Percentiles rank a stretch among this genome's conserved stretches.
Evolutionary conservation across 2,113 vertebrate species (phyloP).

Genomic region (Cepphus grylle): DNA sequence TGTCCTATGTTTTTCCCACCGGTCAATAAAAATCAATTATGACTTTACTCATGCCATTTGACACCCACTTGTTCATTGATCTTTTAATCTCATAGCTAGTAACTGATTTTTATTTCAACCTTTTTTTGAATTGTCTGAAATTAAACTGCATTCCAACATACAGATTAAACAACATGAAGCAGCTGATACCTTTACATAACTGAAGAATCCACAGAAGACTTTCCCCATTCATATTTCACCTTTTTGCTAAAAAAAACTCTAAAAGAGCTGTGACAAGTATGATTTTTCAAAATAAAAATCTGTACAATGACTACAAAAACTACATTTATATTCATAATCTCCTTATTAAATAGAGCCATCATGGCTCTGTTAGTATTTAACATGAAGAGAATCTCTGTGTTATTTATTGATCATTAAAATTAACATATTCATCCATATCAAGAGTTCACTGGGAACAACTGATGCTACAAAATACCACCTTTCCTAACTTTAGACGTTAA

Average conservation of each 20-base stretch:
- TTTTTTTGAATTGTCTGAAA: neutral
- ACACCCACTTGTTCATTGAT: neutral
- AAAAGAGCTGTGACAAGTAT: neutral
- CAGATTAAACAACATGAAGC: neutral
- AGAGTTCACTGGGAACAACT: neutral
- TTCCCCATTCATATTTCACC: neutral
- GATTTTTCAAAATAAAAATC: neutral
- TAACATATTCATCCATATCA: neutral
- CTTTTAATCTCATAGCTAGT: neutral
- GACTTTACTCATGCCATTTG: neutral
- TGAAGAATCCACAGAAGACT: neutral
- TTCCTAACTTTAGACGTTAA: neutral
- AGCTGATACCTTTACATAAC: neutral
- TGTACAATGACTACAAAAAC: neutral
- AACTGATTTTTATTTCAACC: neutral
- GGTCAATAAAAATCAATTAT: neutral
- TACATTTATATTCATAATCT: neutral
- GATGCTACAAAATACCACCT: neutral
- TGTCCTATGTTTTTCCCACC: neutral
- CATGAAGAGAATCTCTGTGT: neutral
- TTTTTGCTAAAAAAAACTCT: neutral
- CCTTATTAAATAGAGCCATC: neutral
- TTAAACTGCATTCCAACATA: neutral
- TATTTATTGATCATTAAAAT: neutral
- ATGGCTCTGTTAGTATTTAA: neutral